Conservation (phyloP, 2,888 invertebrate species). For the Noctua janthina region DNA sequence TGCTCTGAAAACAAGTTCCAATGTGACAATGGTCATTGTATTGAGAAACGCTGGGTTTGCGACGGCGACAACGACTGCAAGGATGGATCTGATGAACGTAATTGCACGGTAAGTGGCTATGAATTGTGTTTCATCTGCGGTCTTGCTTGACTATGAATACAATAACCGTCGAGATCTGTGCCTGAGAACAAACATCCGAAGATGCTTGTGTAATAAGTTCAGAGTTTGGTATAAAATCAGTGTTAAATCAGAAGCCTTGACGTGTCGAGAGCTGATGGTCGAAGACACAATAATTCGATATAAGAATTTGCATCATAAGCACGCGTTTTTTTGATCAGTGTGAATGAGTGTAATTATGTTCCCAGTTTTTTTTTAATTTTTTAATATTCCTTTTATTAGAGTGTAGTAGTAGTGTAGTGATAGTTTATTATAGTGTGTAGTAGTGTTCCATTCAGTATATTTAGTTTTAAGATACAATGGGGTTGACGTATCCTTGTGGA, state of each 20-base stretch:
- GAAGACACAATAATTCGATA: not conserved
- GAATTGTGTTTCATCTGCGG: not conserved
- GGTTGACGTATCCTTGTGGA: too few relatives aligned
- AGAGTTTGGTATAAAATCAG: not conserved
- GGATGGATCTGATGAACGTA: slow-evolving; percentile 93
- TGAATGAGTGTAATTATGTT: too few relatives aligned
- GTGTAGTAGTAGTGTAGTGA: too few relatives aligned
- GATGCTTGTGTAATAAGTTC: not conserved
- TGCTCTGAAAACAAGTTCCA: slow-evolving; percentile 91
- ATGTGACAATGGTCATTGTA: slow-evolving; percentile 94
- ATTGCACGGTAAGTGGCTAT: slow-evolving; percentile 87
- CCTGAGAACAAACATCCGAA: too few relatives aligned
- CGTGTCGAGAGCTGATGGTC: too few relatives aligned
- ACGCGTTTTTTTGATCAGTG: not conserved
- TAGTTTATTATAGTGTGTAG: too few relatives aligned
- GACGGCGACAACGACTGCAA: slow-evolving; percentile 95
- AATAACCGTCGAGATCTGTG: not conserved
- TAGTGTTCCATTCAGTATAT: too few relatives aligned
- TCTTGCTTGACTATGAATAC: not conserved
- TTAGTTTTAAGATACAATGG: too few relatives aligned
- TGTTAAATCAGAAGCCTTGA: not conserved
- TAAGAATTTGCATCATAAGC: not conserved
- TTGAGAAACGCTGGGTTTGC: slow-evolving; percentile 93
- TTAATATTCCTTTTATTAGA: too few relatives aligned
- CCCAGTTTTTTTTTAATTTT: too few relatives aligned